Base-by-base conservation (phyloP, 2,113 vertebrate genomes). In the Pterocles burchelli region DNA sequence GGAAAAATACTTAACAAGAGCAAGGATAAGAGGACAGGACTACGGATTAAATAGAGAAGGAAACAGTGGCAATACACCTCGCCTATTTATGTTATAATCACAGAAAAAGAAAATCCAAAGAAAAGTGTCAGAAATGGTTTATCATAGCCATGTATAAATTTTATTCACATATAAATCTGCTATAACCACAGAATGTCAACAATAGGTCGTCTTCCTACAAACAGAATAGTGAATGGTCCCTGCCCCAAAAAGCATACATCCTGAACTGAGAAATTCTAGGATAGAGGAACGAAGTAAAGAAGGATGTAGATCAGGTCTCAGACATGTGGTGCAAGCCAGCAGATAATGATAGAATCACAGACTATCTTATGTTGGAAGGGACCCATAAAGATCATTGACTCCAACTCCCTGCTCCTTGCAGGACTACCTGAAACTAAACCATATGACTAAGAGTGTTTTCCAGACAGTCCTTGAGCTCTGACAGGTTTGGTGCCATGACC, bases 381-480 rank as follows among this genome's bases (percentile, higher is more conserved):
- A 28, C 10, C 5, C n/a, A 20, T 20, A 52, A 25, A 21, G 41
- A 52, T 43, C 38, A 51, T 1, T 0, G 1, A 61, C 26, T 33
- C 54, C 17, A 81, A 17, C 15, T 48, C 41, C 41, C 45, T 22
- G 33, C 26, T 62, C 9, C 17, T 57, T 0, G 0, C n/a, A 66
- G 29, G 14, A 18, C 34, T 77, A 49, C 41, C 46, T 74, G 33
- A 45, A 78, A 41, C 18, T n/a, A 57, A 87, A 14, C 33, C n/a
- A 24, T 54, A 25, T 31, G 55, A 67, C 14, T 58, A 5, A 81
- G 13, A 62, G 14, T 4, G 3, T 51, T 1, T 2, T 72, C 31
- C 48, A 62, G 61, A 34, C 0, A 0, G 43, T 67, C 38, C 61
- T 34, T 66, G 41, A 87, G 51, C 46, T 65, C 88, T 57, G 55